phyloP scores from a whole-genome alignment of 2,113 vertebrate species.

The Pongo pygmaeus region DNA sequence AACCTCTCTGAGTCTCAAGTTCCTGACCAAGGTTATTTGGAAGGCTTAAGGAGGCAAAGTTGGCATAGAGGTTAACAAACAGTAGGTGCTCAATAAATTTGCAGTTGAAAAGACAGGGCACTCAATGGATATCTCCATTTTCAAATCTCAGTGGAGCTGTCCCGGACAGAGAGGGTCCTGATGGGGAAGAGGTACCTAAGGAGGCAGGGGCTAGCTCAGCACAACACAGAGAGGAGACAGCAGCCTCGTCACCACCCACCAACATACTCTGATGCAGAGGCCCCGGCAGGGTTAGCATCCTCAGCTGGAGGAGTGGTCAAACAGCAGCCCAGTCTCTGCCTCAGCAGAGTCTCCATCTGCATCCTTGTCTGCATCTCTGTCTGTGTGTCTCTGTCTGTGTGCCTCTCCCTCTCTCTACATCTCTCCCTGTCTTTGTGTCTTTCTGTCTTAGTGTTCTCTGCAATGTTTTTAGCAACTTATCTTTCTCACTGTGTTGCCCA shows the following conservation, averaged over 20 bases:
- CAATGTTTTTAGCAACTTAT: accelerated
- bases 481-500: background rate
- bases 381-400: background rate
- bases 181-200: background rate
- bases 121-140: background rate
- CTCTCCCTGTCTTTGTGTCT: background rate
- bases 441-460: background rate
- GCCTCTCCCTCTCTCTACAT: background rate
- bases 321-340: accelerated
- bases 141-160: background rate
- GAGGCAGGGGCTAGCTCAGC: background rate
- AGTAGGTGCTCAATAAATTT: background rate
- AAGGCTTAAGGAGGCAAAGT: background rate
- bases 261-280: background rate
- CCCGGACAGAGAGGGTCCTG: background rate
- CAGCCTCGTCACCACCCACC: background rate
- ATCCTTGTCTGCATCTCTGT: accelerated
- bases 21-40: background rate
- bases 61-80: background rate
- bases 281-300: background rate
- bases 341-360: background rate
- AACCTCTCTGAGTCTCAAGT: background rate
- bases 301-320: background rate
- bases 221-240: no score
- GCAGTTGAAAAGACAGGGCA: background rate